Base-by-base conservation (phyloP, 2,797 vertebrate species). In the Atherinosoma microstoma region DNA sequence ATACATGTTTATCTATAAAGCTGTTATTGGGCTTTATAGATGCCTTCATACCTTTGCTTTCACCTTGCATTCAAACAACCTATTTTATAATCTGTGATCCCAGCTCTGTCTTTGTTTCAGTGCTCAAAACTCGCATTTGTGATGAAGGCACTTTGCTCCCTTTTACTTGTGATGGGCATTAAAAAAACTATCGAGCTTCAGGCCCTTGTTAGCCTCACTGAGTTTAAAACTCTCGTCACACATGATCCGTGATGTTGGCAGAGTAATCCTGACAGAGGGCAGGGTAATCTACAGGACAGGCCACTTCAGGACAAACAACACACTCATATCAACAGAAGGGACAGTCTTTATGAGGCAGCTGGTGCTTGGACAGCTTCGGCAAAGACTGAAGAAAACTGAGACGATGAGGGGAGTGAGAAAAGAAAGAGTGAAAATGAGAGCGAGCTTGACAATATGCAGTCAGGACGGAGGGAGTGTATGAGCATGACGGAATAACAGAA, bases 401-500 rank as follows among this genome's bases (percentile, higher is more conserved):
- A 49, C 36, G 56, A 59, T 2, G 24, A 74, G 27, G 16, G 12
- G 15, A 34, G 8, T 24, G 56, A 60, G 27, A 47, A 38, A 57
- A 64, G 20, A 45, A 45, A 45, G 18, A 45, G 42, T 1, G 49
- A 47, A 70, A 69, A 30, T 4, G 32, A n/a, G 32, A 58, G 61
- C 45, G 40, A 78, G 68, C 34, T 63, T 54, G 47, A 64, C 35
- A 75, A 63, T 54, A 9, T 80, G 64, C 61, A 73, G 67, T 42
- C 8, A 2, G 53, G 62, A 76, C 22, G 20, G 40, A 71, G 65
- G 56, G 22, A 79, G 66, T 32, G 20, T 64, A 69, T 67, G 30
- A 66, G 72, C 70, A 29, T 35, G 66, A 81, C 70, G 74, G 86
- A 90, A 85, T 88, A 85, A 84, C 79, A 84, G 76, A 85, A 85